Percentiles rank a stretch among this genome's conserved stretches.
Conservation (phyloP, 2,797 vertebrate species). For the Acanthurus leucopareius region DNA sequence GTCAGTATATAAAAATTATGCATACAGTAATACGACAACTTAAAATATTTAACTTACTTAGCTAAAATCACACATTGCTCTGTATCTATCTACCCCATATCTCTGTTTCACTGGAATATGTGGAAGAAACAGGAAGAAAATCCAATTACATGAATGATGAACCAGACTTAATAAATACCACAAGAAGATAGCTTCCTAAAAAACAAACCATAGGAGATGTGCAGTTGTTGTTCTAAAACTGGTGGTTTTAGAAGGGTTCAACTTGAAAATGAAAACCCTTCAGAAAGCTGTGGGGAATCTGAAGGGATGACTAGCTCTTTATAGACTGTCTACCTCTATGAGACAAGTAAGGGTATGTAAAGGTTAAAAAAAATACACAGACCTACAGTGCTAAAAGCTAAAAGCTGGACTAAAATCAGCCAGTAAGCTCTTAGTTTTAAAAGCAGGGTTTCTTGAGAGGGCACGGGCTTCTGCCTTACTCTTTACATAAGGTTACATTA, state of each 20-base stretch:
- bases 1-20: too few species aligned
- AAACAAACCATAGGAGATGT: slow-evolving; percentile 21
- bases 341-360: slow-evolving; percentile 30
- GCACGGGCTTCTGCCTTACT: not conserved
- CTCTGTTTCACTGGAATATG: slow-evolving; percentile 2
- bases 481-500: too few species aligned
- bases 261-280: slow-evolving; percentile 26
- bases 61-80: not conserved
- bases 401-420: slow-evolving; percentile 7
- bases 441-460: slow-evolving; percentile 7
- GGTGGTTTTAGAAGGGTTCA: not conserved
- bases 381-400: slow-evolving; percentile 16
- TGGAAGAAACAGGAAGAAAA: slow-evolving; percentile 2
- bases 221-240: slow-evolving; percentile 1
- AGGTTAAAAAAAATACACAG: not conserved
- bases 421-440: slow-evolving; percentile 9
- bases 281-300: not conserved
- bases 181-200: not conserved
- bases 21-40: not conserved
- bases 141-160: slow-evolving; percentile 26
- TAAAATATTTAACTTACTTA: not conserved
- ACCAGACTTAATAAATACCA: slow-evolving; percentile 21
- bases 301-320: slow-evolving; percentile 16
- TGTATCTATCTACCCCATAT: not conserved
- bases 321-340: slow-evolving; percentile 15